phyloP scores from a whole-genome alignment of 2,888 invertebrate genomes.

The Chrysolina oricalcia region DNA sequence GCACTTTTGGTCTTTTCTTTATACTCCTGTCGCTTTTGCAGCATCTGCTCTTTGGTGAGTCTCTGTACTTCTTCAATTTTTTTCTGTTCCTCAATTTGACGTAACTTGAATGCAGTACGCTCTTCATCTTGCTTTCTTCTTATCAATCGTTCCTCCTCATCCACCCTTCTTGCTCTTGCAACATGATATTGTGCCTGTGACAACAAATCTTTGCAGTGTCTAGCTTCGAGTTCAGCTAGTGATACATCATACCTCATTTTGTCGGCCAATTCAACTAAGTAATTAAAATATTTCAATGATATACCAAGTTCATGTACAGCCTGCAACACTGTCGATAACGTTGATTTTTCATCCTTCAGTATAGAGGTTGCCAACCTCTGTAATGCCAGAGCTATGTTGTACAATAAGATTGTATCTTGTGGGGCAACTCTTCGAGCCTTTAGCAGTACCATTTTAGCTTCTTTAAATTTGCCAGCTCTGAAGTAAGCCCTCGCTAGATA shows the following conservation, averaged over 20 bases:
- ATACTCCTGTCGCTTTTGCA: constrained; percentile 93
- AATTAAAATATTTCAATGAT: constrained; percentile 92
- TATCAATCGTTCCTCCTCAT: constrained; percentile 92
- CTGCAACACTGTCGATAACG: constrained; percentile 88
- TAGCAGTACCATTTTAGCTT: constrained; percentile 89
- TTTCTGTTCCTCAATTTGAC: constrained; percentile 78
- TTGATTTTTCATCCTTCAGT: constrained; percentile 94
- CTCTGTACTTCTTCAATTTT: constrained; percentile 86
- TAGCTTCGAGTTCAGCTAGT: constrained; percentile 88
- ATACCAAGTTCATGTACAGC: constrained; percentile 96
- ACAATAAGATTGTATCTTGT: constrained; percentile 92
- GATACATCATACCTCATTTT: constrained; percentile 84
- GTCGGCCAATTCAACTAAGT: constrained; percentile 85
- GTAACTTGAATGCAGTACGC: constrained; percentile 83
- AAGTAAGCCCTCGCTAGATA: constrained; percentile 96
- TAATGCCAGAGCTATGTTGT: constrained; percentile 95
- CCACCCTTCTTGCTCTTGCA: constrained; percentile 89
- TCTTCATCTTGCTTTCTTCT: constrained; percentile 94
- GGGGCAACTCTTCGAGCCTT: constrained; percentile 95
- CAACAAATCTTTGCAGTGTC: constrained; percentile 95
- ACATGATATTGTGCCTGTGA: constrained; percentile 98
- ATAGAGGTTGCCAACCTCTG: constrained; percentile 93
- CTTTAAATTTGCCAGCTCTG: constrained; percentile 90
- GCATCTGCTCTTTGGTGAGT: constrained; percentile 87
- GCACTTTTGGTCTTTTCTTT: constrained; percentile 97